Percentiles rank a stretch among this genome's conserved stretches.
These are phyloP conservation scores for Mungos mungo DNA, from an alignment of 2,113 vertebrate species.

Conservation along the genomic window DNA sequence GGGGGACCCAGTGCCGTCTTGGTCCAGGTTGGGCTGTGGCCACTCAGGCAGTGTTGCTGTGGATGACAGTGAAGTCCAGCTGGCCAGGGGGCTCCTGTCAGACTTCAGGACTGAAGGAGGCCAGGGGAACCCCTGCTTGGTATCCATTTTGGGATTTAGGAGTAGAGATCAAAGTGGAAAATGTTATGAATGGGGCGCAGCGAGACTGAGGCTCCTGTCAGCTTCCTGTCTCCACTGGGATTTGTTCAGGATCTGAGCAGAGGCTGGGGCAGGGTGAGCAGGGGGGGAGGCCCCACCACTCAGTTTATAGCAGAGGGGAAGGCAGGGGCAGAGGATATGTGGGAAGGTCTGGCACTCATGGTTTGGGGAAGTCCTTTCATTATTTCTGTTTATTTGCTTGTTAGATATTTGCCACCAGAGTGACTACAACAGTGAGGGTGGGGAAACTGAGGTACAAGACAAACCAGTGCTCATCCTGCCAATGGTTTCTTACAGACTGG, in stretches of 20 bases:
- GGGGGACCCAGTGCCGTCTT: background rate
- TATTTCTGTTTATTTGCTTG: background rate
- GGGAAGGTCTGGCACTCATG: fast-evolving
- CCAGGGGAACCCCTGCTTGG: background rate
- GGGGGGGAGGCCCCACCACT: background rate
- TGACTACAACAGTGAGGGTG: background rate
- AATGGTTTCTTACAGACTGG: background rate
- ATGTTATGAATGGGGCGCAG: background rate
- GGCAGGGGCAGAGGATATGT: background rate
- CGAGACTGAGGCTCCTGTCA: background rate
- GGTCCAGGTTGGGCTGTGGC: background rate
- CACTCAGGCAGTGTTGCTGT: background rate
- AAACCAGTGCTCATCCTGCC: background rate
- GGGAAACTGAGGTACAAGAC: background rate
- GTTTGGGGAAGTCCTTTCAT: background rate
- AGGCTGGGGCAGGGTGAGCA: background rate
- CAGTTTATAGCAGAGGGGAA: background rate
- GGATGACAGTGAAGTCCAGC: too few relatives aligned
- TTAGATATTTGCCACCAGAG: background rate
- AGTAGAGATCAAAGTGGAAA: background rate
- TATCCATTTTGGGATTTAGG: background rate
- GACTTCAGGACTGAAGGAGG: background rate
- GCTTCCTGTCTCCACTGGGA: background rate
- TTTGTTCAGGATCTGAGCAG: background rate
- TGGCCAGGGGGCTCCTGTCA: background rate